These are phyloP conservation scores for Drosophila lini DNA, from an alignment of 1,140 invertebrate genomes.

Conservation along the genomic window DNA sequence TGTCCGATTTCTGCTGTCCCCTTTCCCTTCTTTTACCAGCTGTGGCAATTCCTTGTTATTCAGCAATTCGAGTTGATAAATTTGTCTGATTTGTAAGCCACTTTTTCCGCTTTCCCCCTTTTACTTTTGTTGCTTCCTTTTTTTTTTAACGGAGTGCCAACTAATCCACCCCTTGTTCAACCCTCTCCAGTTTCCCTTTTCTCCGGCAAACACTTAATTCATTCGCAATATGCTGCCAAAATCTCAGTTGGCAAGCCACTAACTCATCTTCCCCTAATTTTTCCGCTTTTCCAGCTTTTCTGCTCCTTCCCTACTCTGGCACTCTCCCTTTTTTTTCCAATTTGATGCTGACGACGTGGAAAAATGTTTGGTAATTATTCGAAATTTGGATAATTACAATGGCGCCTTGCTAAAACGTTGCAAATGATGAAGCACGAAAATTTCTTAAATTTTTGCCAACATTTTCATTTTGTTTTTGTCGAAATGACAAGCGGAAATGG, in stretches of 20 bases:
- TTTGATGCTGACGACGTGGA: slow-evolving; percentile 64
- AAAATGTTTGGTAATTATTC: slow-evolving; percentile 76
- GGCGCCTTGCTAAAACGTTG: slow-evolving; percentile 59
- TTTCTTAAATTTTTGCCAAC: slow-evolving; percentile 42
- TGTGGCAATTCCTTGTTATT: slow-evolving; percentile 32
- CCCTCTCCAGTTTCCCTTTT: background rate
- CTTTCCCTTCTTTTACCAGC: slow-evolving; percentile 6
- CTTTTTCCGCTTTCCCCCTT: background rate
- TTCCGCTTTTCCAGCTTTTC: background rate
- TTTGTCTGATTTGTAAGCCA: slow-evolving; percentile 39
- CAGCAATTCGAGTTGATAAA: slow-evolving; percentile 49
- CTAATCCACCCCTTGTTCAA: slow-evolving; percentile 5
- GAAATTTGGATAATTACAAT: slow-evolving; percentile 71
- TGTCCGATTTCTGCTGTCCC: background rate
- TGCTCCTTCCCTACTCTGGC: background rate
- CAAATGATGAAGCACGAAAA: slow-evolving; percentile 54
- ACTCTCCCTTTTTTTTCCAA: slow-evolving; percentile 17
- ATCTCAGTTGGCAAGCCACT: slow-evolving; percentile 62
- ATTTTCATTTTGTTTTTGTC: slow-evolving; percentile 44
- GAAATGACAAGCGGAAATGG: slow-evolving; percentile 1
- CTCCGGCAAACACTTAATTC: slow-evolving; percentile 33
- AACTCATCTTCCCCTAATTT: slow-evolving; percentile 37
- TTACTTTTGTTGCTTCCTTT: background rate
- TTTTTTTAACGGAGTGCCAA: slow-evolving; percentile 15
- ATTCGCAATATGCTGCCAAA: slow-evolving; percentile 53